Evolutionary conservation across 2,888 invertebrate genomes (phyloP), one percentile per base, ranked within the genome.

Genomic region (Chalcosyrphus nemorum): DNA sequence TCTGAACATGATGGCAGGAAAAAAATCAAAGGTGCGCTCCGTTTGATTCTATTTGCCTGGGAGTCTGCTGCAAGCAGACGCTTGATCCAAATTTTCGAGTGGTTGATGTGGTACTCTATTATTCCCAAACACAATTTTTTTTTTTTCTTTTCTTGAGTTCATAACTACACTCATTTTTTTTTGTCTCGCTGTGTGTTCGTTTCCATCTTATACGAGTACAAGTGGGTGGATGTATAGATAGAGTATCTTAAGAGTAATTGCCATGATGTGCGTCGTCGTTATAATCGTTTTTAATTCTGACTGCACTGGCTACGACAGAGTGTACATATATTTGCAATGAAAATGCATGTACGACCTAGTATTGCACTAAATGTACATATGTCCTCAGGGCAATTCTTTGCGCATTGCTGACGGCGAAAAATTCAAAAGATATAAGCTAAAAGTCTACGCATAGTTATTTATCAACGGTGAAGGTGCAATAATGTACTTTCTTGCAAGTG

Each of bases 11-110:
- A 47, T 32, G 56, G 63, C 45, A 74, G 63, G 45, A 17, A 72
- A 43, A 21, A 66, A 77, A 72, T 81, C 81, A 84, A 74, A 84
- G 78, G 74, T 78, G 72, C 59, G 56, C 74, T 65, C 43, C 66
- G 77, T 77, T 72, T 61, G 82, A 77, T 38, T 72, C 24, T 82
- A 61, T 82, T 78, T 82, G 82, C 72, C 68, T 17, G 68, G 61
- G 21, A 77, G 78, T 84, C 78, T 72, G 68, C 77, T 74, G 68
- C 82, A 84, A 74, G 82, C 78, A 78, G 77, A 68, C 63, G 74
- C 74, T 84, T 84, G 82, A 74, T 78, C 82, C 74, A 78, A 84
- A 78, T 78, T n/a, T 68, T 78, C 35, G 50, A 74, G 68, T 82
- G 54, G 24, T 72, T 45, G 17, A 66, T 45, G 63, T 54, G 65